Evolutionary conservation across 2,797 vertebrate genomes (phyloP).

Genomic region (Bovichtus diacanthus): DNA sequence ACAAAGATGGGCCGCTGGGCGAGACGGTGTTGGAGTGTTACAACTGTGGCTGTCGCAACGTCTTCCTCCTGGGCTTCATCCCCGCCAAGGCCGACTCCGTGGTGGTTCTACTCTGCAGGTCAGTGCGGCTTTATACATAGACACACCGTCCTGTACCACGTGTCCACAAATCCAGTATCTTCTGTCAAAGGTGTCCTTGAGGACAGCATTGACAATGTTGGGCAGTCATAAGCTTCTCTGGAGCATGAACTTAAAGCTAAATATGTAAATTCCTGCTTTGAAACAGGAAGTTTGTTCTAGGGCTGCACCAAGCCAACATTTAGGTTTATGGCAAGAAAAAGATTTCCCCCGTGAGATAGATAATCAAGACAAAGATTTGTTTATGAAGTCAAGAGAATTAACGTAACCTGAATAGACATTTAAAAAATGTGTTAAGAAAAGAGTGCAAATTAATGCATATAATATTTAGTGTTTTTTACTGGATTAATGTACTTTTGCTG

Average conservation of each 20-base stretch:
- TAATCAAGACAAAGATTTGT: neutral
- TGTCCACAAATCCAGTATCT: neutral
- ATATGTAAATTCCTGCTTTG: conserved; percentile 6
- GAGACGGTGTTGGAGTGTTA: conserved; percentile 97
- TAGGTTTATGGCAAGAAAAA: neutral
- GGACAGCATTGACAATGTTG: no score
- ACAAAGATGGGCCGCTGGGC: conserved; percentile 95
- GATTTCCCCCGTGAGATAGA: neutral
- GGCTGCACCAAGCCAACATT: no score
- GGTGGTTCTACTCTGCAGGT: conserved; percentile 97
- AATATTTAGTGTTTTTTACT: no score
- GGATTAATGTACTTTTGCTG: no score
- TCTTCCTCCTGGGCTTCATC: conserved; percentile 97
- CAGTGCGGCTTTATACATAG: neutral
- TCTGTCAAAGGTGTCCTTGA: neutral
- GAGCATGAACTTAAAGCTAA: neutral
- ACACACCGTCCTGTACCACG: no score
- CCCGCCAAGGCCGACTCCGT: conserved; percentile 96
- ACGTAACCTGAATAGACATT: neutral
- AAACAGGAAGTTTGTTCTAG: conserved; percentile 23
- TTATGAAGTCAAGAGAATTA: neutral
- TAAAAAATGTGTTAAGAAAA: no score
- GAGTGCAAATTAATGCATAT: no score
- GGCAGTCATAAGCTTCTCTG: neutral
- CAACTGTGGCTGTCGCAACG: conserved; percentile 95